Evolutionary conservation across 2,113 vertebrate genomes (phyloP).

Genomic region (Eclectus roratus): DNA sequence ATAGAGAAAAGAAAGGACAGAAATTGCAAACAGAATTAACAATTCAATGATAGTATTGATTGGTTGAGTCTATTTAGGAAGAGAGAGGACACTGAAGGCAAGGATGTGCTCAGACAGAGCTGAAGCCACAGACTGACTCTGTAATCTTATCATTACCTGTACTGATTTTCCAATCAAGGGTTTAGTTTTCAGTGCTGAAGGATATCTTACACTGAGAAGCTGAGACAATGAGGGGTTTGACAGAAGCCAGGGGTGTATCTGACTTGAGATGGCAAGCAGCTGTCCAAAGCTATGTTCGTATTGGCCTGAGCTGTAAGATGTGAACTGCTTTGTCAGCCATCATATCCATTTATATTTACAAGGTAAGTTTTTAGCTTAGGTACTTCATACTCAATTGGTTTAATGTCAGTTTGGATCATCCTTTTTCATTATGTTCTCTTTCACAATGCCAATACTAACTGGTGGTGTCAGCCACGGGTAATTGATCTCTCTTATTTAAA

Average conservation of each 20-base stretch:
- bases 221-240: neutral
- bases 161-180: neutral
- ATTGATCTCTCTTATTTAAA: neutral
- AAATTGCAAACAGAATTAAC: neutral
- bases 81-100: neutral
- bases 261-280: neutral
- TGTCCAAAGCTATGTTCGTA: neutral
- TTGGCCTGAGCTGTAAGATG: neutral
- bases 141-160: neutral
- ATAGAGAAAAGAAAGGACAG: neutral
- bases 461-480: neutral
- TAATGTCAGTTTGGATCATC: neutral
- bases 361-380: neutral
- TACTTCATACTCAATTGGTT: neutral
- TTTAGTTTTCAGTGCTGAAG: neutral
- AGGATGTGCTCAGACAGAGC: neutral
- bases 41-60: neutral
- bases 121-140: neutral
- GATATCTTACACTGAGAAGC: neutral
- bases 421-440: neutral
- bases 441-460: neutral
- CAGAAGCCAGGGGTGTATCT: neutral
- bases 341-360: neutral
- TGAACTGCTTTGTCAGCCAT: slow-evolving; percentile 4
- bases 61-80: neutral